These are phyloP conservation scores for Iguana delicatissima DNA, from an alignment of 2,797 vertebrate species.

Conservation along the genomic window DNA sequence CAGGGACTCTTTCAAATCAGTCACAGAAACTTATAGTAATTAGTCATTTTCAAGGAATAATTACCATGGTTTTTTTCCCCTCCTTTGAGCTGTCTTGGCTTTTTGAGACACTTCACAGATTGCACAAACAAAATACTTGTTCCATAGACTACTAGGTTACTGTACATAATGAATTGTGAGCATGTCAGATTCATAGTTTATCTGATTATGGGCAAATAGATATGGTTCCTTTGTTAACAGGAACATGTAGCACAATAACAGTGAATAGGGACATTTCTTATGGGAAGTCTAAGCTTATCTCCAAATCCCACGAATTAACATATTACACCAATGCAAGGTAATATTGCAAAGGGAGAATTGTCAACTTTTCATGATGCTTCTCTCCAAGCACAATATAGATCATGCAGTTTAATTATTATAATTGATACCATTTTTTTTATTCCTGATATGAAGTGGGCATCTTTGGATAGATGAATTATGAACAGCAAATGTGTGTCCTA, in stretches of 20 bases:
- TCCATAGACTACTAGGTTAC: not conserved
- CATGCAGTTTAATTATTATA: not conserved
- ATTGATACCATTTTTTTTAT: not conserved
- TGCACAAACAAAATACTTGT: not conserved
- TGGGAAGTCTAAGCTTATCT: not conserved
- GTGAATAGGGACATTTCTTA: not conserved
- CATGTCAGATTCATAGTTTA: not conserved
- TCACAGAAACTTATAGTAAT: constrained; percentile 13
- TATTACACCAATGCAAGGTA: not conserved
- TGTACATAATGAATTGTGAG: not conserved
- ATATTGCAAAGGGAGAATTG: too few species aligned
- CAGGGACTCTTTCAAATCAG: constrained; percentile 1
- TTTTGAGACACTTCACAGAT: constrained; percentile 15
- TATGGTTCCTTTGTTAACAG: not conserved
- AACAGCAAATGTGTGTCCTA: not conserved
- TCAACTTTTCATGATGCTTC: not conserved
- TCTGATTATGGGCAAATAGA: not conserved
- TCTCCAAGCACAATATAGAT: not conserved
- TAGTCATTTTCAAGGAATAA: constrained; percentile 15
- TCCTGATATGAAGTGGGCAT: not conserved
- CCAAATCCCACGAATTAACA: not conserved
- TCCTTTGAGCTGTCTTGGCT: not conserved
- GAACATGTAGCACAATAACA: not conserved
- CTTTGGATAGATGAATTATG: not conserved
- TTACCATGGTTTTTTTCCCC: not conserved